Percentiles rank a stretch among this genome's conserved stretches.
Conservation (phyloP, 2,888 invertebrate species). For the Scaptomyza caliginosa region DNA sequence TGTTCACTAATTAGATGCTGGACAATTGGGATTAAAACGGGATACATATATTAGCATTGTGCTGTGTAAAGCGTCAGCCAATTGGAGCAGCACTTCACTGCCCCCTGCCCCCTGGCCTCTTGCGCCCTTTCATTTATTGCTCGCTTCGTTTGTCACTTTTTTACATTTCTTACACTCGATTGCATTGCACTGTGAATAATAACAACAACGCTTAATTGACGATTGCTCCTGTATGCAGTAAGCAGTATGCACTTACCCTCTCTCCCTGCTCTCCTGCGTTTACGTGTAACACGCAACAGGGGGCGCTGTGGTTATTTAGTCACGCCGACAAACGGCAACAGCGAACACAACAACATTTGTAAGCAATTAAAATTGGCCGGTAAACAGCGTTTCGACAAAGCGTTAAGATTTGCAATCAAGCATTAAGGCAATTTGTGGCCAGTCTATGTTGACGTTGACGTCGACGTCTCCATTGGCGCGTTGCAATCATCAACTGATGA, state of each 20-base stretch:
- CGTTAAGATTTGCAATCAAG: constrained; percentile 77
- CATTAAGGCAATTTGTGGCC: constrained; percentile 73
- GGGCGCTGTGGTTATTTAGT: constrained; percentile 43
- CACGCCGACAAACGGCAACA: constrained; percentile 44
- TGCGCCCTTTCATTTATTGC: constrained; percentile 26
- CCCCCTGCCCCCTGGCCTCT: constrained; percentile 8
- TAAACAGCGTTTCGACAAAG: constrained; percentile 70
- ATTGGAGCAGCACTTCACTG: constrained; percentile 43
- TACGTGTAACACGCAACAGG: constrained; percentile 22
- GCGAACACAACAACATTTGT: constrained; percentile 59
- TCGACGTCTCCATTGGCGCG: constrained; percentile 20
- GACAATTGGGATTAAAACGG: constrained; percentile 51
- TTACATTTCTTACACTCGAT: constrained; percentile 48
- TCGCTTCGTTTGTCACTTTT: constrained; percentile 41
- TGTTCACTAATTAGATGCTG: constrained; percentile 61
- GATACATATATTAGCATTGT: constrained; percentile 45
- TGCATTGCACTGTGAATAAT: constrained; percentile 36
- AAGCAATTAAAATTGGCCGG: constrained; percentile 71
- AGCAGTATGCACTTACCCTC: too few relatives aligned
- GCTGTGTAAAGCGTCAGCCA: constrained; percentile 30
- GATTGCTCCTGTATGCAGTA: constrained; percentile 27
- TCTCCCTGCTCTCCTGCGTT: neutral
- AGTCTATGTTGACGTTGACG: constrained; percentile 15
- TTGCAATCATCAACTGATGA: constrained; percentile 54
- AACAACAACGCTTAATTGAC: constrained; percentile 61